Conservation (phyloP, 2,113 vertebrate genomes). For the Puntigrus tetrazona region DNA sequence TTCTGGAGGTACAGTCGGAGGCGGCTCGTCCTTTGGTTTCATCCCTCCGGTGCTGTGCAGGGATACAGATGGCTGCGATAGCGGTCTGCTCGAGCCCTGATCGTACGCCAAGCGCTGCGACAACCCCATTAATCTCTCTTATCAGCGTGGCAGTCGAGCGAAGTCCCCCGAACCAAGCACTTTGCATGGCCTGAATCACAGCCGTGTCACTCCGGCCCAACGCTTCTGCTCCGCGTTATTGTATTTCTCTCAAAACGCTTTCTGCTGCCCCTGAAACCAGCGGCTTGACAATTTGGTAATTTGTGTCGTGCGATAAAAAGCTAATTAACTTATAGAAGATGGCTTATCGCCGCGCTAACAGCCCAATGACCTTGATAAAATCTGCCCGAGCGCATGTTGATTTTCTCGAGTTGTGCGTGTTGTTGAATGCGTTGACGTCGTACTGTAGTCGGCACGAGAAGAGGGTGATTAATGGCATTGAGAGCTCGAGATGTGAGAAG, state of each 20-base stretch:
- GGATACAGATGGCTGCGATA: conserved; percentile 79
- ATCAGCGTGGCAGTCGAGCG: conserved; percentile 76
- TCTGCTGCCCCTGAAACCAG: conserved; percentile 64
- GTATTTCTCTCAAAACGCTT: conserved; percentile 71
- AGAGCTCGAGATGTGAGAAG: conserved; percentile 29
- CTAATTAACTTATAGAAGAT: conserved; percentile 82
- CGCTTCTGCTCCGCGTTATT: conserved; percentile 62
- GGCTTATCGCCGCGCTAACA: conserved; percentile 72
- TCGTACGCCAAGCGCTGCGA: conserved; percentile 75
- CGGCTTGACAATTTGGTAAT: conserved; percentile 75
- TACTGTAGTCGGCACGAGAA: conserved; percentile 8
- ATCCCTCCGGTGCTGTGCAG: conserved; percentile 67
- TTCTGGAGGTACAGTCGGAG: conserved; percentile 45
- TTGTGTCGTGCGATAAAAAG: conserved; percentile 80
- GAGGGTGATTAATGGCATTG: conserved; percentile 42
- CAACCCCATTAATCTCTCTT: conserved; percentile 84
- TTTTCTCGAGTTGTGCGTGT: conserved; percentile 42
- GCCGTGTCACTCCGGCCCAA: conserved; percentile 56
- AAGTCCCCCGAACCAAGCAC: conserved; percentile 68
- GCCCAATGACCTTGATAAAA: conserved; percentile 75
- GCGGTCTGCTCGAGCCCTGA: conserved; percentile 75
- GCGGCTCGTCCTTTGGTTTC: conserved; percentile 72
- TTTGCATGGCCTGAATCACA: conserved; percentile 72
- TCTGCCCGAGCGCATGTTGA: conserved; percentile 59
- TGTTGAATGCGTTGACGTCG: conserved; percentile 43